A percentile compares a stretch with the other conserved stretches of the same genome.
phyloP scores from a whole-genome alignment of 2,888 invertebrate species.

The Chalcosyrphus nemorum region DNA sequence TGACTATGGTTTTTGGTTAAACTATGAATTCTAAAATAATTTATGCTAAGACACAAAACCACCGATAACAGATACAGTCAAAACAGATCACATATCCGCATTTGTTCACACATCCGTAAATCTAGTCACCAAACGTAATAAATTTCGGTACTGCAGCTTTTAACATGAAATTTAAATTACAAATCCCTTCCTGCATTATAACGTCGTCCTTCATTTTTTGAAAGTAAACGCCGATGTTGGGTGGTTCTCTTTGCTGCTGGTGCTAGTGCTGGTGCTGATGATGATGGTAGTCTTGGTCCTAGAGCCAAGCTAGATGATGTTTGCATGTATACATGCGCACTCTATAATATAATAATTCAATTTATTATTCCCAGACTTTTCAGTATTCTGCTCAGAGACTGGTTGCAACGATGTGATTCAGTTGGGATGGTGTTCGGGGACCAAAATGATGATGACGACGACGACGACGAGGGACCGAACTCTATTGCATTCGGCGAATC shows the following conservation, averaged over 20 bases:
- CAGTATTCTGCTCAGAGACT: conserved; percentile 35
- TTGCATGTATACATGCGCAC: conserved; percentile 37
- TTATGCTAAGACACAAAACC: conserved; percentile 47
- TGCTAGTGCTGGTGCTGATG: background rate
- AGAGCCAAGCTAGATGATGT: conserved; percentile 18
- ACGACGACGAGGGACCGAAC: conserved; percentile 38
- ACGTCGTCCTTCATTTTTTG: conserved; percentile 43
- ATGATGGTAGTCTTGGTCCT: conserved; percentile 27
- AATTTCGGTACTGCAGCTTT: conserved; percentile 65
- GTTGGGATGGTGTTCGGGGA: background rate
- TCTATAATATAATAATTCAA: conserved; percentile 68
- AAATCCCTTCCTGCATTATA: conserved; percentile 63
- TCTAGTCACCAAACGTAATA: conserved; percentile 56
- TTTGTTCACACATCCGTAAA: conserved; percentile 62
- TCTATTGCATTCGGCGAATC: conserved; percentile 62
- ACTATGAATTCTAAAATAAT: conserved; percentile 29
- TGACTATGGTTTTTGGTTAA: conserved; percentile 1
- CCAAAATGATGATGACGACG: too few relatives aligned
- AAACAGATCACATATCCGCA: conserved; percentile 55
- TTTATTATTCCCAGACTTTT: conserved; percentile 64
- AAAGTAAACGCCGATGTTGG: conserved; percentile 39
- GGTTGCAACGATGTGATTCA: conserved; percentile 25
- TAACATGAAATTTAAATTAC: conserved; percentile 70
- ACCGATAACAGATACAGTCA: conserved; percentile 13
- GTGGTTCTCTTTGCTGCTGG: background rate